A percentile compares a stretch with the other conserved stretches of the same genome.
phyloP scores from a whole-genome alignment of 1,140 invertebrate species.

The Apis mellifera region DNA sequence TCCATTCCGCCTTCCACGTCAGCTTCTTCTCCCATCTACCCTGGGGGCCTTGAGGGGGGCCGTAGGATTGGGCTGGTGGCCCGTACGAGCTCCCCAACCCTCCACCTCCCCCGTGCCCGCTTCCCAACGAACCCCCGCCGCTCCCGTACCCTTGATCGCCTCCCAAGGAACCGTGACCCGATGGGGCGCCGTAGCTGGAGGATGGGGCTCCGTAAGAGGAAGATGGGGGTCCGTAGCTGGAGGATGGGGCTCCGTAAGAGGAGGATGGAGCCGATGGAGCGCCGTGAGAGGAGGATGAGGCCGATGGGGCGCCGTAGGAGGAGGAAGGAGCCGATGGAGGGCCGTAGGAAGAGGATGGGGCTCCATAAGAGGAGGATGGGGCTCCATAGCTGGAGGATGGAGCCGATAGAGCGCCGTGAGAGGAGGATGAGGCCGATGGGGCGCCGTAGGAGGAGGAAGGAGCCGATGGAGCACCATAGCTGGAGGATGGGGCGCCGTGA shows the following conservation, averaged over 20 bases:
- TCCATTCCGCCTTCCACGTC: slow-evolving; percentile 80
- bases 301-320: slow-evolving; percentile 53
- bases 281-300: slow-evolving; percentile 36
- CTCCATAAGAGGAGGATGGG: background rate
- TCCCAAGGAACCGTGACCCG: slow-evolving; percentile 8
- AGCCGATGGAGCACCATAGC: background rate
- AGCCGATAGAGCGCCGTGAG: background rate
- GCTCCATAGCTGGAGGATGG: background rate
- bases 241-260: slow-evolving; percentile 42
- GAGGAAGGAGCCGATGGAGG: slow-evolving; percentile 33
- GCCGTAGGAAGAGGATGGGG: background rate
- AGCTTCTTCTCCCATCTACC: slow-evolving; percentile 83
- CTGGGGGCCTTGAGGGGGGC: slow-evolving; percentile 78
- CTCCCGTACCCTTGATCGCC: slow-evolving; percentile 34
- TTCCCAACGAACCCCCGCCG: slow-evolving; percentile 15
- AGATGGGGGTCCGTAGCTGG: slow-evolving; percentile 27
- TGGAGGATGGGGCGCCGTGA: background rate
- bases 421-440: background rate
- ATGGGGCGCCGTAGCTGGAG: background rate
- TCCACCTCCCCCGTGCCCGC: slow-evolving; percentile 10
- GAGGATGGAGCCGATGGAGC: slow-evolving; percentile 33
- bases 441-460: background rate
- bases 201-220: background rate
- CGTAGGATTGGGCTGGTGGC: slow-evolving; percentile 58
- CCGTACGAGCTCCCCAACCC: slow-evolving; percentile 43